phyloP scores from a whole-genome alignment of 2,113 vertebrate genomes.

The Trachemys scripta region DNA sequence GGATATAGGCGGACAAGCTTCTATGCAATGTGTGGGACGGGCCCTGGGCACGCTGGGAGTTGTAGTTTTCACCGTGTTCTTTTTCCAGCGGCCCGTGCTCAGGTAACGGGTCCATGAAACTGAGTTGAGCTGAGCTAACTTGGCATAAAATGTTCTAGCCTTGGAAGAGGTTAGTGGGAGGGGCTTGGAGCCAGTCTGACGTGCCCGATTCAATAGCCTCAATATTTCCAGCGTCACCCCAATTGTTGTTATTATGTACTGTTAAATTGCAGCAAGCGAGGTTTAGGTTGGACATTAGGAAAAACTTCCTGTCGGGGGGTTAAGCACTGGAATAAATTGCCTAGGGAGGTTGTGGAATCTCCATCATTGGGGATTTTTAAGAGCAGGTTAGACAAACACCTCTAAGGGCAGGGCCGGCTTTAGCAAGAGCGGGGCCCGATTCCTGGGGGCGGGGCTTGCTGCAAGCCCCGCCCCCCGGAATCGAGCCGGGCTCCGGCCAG shows the following conservation, averaged over 20 bases:
- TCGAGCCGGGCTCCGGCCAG: no score
- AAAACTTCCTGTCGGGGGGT: background rate
- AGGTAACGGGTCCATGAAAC: background rate
- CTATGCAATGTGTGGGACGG: fast-evolving
- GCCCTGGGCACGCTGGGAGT: slow-evolving; percentile 74
- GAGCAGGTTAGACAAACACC: background rate
- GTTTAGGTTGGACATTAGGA: background rate
- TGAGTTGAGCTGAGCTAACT: background rate
- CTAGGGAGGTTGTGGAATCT: background rate
- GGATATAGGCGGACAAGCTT: fast-evolving
- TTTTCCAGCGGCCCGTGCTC: background rate
- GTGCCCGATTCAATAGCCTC: background rate
- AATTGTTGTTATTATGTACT: background rate
- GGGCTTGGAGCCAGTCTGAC: background rate
- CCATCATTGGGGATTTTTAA: background rate
- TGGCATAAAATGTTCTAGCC: background rate
- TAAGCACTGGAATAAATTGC: no score
- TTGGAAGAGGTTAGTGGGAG: background rate
- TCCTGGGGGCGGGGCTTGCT: no score
- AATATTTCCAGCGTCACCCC: background rate
- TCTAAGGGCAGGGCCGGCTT: background rate
- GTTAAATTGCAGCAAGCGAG: background rate
- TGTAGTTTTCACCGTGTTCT: slow-evolving; percentile 58
- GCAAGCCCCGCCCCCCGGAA: no score
- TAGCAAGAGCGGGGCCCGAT: no score